These are phyloP conservation scores for Schizopygopsis malacanthus DNA, from an alignment of 2,797 vertebrate species.

Conservation along the genomic window DNA sequence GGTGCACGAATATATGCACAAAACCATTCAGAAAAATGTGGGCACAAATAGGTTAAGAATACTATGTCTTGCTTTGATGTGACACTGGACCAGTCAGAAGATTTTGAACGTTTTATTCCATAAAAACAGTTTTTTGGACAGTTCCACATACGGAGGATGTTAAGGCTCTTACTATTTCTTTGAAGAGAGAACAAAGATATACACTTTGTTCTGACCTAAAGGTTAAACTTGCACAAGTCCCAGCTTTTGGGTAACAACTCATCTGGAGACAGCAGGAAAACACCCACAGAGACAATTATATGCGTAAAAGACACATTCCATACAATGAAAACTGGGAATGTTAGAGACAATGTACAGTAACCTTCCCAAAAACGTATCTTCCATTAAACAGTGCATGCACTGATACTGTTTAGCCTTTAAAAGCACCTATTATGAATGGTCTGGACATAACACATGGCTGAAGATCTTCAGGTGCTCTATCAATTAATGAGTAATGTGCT, in stretches of 20 bases:
- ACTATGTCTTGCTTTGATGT: background rate
- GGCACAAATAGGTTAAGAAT: background rate
- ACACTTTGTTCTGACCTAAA: background rate
- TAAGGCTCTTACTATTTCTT: background rate
- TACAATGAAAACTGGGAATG: background rate
- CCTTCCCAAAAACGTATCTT: background rate
- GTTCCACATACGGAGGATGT: background rate
- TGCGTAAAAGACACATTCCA: background rate
- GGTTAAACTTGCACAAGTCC: conserved; percentile 9
- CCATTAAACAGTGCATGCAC: background rate
- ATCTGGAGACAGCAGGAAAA: background rate
- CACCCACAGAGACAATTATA: background rate
- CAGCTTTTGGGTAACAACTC: background rate
- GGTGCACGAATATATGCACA: too few relatives aligned
- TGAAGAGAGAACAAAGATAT: background rate
- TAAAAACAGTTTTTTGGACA: background rate
- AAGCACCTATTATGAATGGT: background rate
- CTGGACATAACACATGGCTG: background rate
- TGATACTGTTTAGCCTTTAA: background rate
- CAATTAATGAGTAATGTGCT: conserved; percentile 6
- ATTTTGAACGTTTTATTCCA: background rate
- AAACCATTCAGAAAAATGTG: too few relatives aligned
- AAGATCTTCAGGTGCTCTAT: conserved; percentile 16
- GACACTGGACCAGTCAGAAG: background rate
- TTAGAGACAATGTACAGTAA: too few relatives aligned